Conservation (phyloP, 2,888 invertebrate species). For the Blastobasis lacticolella region DNA sequence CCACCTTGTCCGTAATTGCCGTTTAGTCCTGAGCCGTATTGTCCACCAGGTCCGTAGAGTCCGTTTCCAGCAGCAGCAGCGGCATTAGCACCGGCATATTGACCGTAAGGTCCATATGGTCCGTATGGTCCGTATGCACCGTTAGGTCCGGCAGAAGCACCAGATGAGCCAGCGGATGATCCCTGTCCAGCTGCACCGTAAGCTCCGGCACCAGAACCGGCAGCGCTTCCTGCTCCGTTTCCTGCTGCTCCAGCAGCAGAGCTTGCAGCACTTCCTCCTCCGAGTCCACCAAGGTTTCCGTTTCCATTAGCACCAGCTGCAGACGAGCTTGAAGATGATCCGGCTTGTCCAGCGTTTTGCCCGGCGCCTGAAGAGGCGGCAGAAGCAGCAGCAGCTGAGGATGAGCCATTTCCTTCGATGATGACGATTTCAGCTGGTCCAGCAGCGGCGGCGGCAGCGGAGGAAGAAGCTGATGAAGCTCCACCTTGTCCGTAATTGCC, state of each 20-base stretch:
- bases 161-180: no score
- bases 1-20: neutral
- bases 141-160: no score
- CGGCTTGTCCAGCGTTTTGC: slow-evolving; percentile 1
- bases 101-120: neutral
- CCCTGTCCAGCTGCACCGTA: no score
- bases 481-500: neutral
- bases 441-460: neutral
- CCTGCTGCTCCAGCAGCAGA: neutral
- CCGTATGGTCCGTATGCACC: neutral
- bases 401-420: neutral
- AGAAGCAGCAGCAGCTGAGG: slow-evolving; percentile 1
- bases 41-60: neutral
- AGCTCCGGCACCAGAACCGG: no score
- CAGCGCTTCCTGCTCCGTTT: no score
- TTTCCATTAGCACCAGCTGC: neutral
- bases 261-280: neutral
- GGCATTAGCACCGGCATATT: neutral
- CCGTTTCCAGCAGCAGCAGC: neutral
- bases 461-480: neutral
- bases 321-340: neutral
- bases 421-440: neutral
- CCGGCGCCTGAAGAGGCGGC: neutral
- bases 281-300: neutral
- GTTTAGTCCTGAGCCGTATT: neutral